Percentiles rank a stretch among this genome's conserved stretches.
phyloP scores from a whole-genome alignment of 1,140 invertebrate genomes.

The Leptinotarsa lineolata region DNA sequence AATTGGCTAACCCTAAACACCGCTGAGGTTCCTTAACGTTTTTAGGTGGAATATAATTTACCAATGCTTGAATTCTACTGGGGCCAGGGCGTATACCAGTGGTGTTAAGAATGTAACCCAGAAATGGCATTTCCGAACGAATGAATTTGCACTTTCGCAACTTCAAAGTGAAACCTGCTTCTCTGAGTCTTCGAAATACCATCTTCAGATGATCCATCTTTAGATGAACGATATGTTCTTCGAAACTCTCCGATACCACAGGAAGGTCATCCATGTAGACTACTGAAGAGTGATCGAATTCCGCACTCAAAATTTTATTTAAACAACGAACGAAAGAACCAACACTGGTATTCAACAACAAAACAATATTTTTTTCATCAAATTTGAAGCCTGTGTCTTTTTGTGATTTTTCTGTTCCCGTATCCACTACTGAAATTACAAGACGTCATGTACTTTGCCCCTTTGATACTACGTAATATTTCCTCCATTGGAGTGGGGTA shows the following conservation, averaged over 20 bases:
- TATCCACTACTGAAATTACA: slow-evolving; percentile 18
- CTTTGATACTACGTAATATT: neutral
- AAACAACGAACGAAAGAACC: slow-evolving; percentile 15
- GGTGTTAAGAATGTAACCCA: slow-evolving; percentile 12
- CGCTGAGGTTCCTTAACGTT: slow-evolving; percentile 8
- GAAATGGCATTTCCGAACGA: slow-evolving; percentile 11
- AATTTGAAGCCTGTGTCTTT: slow-evolving; percentile 23
- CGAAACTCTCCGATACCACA: neutral
- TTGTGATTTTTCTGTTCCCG: neutral
- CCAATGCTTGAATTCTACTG: slow-evolving; percentile 12
- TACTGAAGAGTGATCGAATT: neutral
- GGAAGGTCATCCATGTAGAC: slow-evolving; percentile 7
- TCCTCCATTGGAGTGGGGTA: slow-evolving; percentile 19
- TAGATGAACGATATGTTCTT: slow-evolving; percentile 9
- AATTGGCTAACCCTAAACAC: slow-evolving; percentile 22
- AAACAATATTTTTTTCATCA: slow-evolving; percentile 1
- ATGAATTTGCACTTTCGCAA: slow-evolving; percentile 4
- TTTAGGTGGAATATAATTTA: slow-evolving; percentile 2
- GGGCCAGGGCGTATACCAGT: slow-evolving; percentile 10
- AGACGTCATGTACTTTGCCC: slow-evolving; percentile 7
- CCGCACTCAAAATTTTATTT: neutral
- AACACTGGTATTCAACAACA: slow-evolving; percentile 7
- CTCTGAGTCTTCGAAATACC: neutral
- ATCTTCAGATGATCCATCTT: neutral
- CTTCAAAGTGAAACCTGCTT: slow-evolving; percentile 14